Evolutionary conservation across 2,113 vertebrate genomes (phyloP).

Genomic region (Ceyx melanurus): DNA sequence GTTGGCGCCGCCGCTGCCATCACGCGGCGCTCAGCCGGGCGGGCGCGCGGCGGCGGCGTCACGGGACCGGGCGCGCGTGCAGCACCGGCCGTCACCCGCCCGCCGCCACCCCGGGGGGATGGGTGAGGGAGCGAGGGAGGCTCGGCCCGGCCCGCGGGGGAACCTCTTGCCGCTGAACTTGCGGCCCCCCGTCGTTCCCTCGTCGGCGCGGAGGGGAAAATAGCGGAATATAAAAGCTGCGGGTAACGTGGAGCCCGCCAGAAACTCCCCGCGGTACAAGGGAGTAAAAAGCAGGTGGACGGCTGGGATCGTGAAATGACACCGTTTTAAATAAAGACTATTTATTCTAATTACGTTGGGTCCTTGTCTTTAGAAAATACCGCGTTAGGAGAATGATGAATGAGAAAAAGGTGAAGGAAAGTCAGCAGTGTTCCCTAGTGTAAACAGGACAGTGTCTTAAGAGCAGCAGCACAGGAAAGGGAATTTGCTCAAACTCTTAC

Average conservation of each 20-base stretch:
- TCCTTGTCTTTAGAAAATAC: not conserved
- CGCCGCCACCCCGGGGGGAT: not conserved
- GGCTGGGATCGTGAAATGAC: not conserved
- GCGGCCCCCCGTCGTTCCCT: no score
- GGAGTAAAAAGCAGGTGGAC: rapidly evolving
- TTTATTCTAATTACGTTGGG: rapidly evolving
- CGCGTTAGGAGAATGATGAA: not conserved
- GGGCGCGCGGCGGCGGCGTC: not conserved
- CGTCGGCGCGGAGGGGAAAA: not conserved
- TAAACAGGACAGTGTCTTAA: not conserved
- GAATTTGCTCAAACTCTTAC: not conserved
- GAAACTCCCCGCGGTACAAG: not conserved
- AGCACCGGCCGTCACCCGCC: not conserved
- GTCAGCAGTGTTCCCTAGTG: not conserved
- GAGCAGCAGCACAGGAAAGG: not conserved
- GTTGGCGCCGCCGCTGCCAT: not conserved
- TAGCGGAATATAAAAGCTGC: not conserved
- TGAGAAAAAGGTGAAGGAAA: not conserved
- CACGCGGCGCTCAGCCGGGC: constrained; percentile 22
- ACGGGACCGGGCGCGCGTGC: constrained; percentile 32
- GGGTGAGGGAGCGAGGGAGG: rapidly evolving
- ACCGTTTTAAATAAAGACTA: not conserved
- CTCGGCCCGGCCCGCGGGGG: no score
- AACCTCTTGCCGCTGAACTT: no score
- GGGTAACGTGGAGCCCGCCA: not conserved